Evolutionary conservation across 2,113 vertebrate genomes (phyloP), one percentile per base, ranked within the genome.

Genomic region (Grus americana): DNA sequence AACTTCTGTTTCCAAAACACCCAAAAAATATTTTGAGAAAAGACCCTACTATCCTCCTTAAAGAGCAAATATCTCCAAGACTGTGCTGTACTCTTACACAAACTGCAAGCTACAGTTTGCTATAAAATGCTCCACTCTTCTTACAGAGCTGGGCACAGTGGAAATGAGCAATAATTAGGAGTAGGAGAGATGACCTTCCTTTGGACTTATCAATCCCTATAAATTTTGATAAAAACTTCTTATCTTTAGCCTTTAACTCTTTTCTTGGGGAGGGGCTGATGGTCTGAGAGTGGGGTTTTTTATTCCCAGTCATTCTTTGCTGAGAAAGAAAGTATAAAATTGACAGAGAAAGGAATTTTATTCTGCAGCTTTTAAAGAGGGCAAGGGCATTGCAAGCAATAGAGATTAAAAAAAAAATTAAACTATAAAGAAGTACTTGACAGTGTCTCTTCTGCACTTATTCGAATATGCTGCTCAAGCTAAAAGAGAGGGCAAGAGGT

Each of bases 391-490:
- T 95, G n/a, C 73, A 97, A 83, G 89, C 93, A 95, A 75, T 76
- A 63, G 81, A 84, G 83, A 95, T 80, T 87, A 80, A 8, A 71
- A 87, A 81, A 86, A 93, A 85, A 98, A 97, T 97, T 90, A 92
- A 98, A 95, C 97, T 94, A 92, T 97, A 97, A 98, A 97, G 90
- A 98, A 97, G 90, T 95, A 96, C 86, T 97, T 98, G 97, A 98
- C 97, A 98, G 92, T 91, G 93, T 96, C 92, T 97, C 93, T 95
- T 96, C 96, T 97, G 93, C 91, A 90, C 44, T 95, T 82, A 92
- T 62, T 93, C 86, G 58, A 95, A 97, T 97, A 93, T 97, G 97
- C 97, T 97, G 97, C 94, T 95, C 71, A 81, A 97, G 96, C 92
- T 96, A 79, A 97, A 97, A 97, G 88, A 96, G 73, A 68, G 97